Conservation (phyloP, 1,140 invertebrate genomes). For the Trichonephila inaurata region DNA sequence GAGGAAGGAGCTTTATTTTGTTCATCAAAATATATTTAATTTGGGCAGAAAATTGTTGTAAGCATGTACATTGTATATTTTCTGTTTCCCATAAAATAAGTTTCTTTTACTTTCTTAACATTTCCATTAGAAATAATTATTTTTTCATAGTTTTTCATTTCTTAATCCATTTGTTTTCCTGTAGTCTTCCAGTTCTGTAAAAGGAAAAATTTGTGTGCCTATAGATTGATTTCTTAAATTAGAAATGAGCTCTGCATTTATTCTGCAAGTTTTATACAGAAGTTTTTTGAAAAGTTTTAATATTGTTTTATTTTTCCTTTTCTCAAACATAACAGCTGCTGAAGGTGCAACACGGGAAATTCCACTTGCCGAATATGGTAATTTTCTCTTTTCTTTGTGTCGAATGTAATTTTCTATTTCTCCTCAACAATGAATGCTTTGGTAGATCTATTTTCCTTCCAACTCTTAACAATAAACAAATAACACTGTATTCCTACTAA, state of each 20-base stretch:
- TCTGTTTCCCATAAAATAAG: too few relatives aligned
- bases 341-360: slow-evolving; percentile 61
- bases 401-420: slow-evolving; percentile 3
- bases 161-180: slow-evolving; percentile 34
- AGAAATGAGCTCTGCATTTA: background rate
- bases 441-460: background rate
- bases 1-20: too few relatives aligned
- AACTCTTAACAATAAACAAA: background rate
- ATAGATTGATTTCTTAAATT: slow-evolving; percentile 27
- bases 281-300: slow-evolving; percentile 33
- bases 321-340: slow-evolving; percentile 37
- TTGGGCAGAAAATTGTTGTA: too few relatives aligned
- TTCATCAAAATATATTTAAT: too few relatives aligned
- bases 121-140: background rate
- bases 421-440: background rate
- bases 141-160: slow-evolving; percentile 12
- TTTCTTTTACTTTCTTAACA: background rate
- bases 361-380: slow-evolving; percentile 74
- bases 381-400: slow-evolving; percentile 59
- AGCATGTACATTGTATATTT: too few relatives aligned
- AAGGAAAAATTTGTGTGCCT: slow-evolving; percentile 19
- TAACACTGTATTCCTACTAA: background rate
- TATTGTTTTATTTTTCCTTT: slow-evolving; percentile 8
- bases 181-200: background rate
- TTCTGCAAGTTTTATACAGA: slow-evolving; percentile 30